Percentiles rank a stretch among this genome's conserved stretches.
phyloP scores from a whole-genome alignment of 2,888 invertebrate genomes.

The Hypena proboscidalis region DNA sequence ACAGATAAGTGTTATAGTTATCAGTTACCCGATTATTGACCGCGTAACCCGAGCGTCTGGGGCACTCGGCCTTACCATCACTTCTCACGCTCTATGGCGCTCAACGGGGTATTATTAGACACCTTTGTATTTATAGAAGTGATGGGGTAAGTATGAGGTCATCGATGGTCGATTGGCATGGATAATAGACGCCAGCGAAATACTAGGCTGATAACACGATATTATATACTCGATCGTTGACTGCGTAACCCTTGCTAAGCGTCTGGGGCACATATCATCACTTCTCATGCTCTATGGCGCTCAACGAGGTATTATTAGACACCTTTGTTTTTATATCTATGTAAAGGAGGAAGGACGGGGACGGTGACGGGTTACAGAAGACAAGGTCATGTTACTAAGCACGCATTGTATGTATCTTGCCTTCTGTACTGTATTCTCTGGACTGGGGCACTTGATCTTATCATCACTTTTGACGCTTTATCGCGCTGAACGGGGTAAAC shows the following conservation, averaged over 20 bases:
- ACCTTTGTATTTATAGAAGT: slow-evolving; percentile 10
- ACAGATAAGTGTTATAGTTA: too few relatives aligned
- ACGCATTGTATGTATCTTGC: too few relatives aligned
- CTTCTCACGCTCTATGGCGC: slow-evolving; percentile 34
- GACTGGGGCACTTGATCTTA: too few relatives aligned
- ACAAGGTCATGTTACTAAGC: too few relatives aligned
- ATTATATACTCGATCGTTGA: slow-evolving; percentile 30
- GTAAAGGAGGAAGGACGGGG: too few relatives aligned
- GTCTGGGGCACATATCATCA: slow-evolving; percentile 35
- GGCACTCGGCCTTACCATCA: slow-evolving; percentile 39
- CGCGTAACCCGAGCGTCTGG: slow-evolving; percentile 40
- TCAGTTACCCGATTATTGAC: slow-evolving; percentile 32
- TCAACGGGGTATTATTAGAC: slow-evolving; percentile 25
- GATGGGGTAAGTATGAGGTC: slow-evolving; percentile 2
- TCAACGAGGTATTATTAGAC: slow-evolving; percentile 25
- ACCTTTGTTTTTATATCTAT: slow-evolving; percentile 9
- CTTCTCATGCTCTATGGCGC: slow-evolving; percentile 34
- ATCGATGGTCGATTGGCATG: not conserved
- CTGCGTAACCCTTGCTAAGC: slow-evolving; percentile 44
- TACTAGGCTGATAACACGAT: slow-evolving; percentile 2
- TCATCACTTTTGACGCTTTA: too few relatives aligned
- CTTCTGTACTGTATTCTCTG: too few relatives aligned
- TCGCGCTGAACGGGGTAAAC: not conserved
- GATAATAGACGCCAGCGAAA: not conserved
- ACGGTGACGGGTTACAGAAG: too few relatives aligned